These are phyloP conservation scores for Cirrhinus molitorella DNA, from an alignment of 2,797 vertebrate genomes.

Conservation along the genomic window DNA sequence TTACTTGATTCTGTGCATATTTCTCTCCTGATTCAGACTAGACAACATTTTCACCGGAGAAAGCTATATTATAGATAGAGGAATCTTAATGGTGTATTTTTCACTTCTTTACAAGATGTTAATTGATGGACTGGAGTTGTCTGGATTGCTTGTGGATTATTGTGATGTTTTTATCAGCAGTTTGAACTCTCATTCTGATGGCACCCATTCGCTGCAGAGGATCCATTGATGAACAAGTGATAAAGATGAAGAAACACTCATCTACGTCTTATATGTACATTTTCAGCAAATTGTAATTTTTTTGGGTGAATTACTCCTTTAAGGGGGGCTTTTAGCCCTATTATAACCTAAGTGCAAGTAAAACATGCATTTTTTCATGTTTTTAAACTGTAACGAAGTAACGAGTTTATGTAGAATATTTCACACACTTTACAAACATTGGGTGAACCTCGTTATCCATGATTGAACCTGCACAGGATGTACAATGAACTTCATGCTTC, in stretches of 20 bases:
- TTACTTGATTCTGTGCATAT: not conserved
- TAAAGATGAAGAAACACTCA: not conserved
- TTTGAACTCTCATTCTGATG: not conserved
- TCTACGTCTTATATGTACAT: not conserved
- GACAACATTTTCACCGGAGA: not conserved
- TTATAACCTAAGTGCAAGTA: not conserved
- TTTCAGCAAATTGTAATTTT: no score
- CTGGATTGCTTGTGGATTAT: not conserved
- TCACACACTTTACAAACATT: not conserved
- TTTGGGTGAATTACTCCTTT: not conserved
- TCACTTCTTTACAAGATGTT: not conserved
- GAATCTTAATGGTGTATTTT: not conserved
- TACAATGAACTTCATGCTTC: conserved; percentile 39
- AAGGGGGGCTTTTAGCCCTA: not conserved
- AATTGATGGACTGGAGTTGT: not conserved
- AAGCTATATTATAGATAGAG: not conserved
- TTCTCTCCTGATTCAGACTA: not conserved
- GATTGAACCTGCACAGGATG: conserved; percentile 44
- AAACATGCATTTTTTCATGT: not conserved
- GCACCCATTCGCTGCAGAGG: not conserved
- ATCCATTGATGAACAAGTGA: not conserved
- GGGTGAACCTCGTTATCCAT: not conserved
- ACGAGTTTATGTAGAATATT: not conserved
- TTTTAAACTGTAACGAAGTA: no score
- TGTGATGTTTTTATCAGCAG: not conserved